Evolutionary conservation across 2,797 vertebrate species (phyloP).

Genomic region (Acrossocheilus wenchowensis): DNA sequence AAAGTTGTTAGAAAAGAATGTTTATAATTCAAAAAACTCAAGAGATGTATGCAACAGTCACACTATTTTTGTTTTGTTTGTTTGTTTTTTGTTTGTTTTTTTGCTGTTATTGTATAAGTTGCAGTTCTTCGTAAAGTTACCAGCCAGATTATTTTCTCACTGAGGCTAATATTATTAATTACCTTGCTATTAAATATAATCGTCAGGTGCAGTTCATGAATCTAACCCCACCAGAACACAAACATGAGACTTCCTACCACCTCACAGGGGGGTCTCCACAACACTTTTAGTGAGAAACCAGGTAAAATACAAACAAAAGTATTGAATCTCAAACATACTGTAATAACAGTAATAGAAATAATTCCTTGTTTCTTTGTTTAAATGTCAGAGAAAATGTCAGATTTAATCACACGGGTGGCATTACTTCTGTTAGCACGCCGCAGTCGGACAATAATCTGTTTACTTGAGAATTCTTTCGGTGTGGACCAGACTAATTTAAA

Average conservation of each 20-base stretch:
- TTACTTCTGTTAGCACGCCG: conserved; percentile 11
- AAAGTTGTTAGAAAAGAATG: neutral
- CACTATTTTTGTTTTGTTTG: neutral
- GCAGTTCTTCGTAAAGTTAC: neutral
- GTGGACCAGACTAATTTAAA: conserved; percentile 44
- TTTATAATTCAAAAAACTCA: neutral
- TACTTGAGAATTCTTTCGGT: conserved; percentile 39
- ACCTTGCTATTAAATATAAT: neutral
- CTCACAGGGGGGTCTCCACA: neutral
- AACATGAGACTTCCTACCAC: neutral
- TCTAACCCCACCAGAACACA: neutral
- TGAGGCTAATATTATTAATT: neutral
- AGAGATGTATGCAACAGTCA: neutral
- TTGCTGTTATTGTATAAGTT: neutral
- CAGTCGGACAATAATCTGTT: conserved; percentile 43
- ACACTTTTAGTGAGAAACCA: neutral
- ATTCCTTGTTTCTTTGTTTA: conserved; percentile 37
- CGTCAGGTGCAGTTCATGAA: neutral
- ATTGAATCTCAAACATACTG: conserved; percentile 9
- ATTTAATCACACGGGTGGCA: conserved; percentile 45
- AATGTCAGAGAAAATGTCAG: conserved; percentile 49
- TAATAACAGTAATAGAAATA: conserved; percentile 29
- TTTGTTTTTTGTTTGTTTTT: neutral
- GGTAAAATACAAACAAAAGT: conserved; percentile 27
- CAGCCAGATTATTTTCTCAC: neutral